Evolutionary conservation across 1,140 invertebrate species (phyloP).

Genomic region (Acromyrmex charruanus): DNA sequence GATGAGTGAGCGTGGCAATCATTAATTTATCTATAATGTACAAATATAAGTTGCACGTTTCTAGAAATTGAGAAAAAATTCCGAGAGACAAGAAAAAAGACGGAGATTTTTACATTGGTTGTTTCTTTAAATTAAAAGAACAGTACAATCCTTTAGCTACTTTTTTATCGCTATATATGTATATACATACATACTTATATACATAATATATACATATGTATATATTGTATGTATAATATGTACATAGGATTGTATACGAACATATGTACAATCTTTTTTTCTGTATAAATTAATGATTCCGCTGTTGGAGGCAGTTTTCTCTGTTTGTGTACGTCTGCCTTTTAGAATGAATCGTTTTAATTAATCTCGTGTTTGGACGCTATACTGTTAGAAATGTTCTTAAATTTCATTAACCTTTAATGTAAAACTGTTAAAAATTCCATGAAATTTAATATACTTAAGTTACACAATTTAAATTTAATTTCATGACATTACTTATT

Average conservation of each 20-base stretch:
- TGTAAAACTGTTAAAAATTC: too few relatives aligned
- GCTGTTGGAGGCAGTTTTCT: constrained; percentile 27
- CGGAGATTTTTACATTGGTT: constrained; percentile 33
- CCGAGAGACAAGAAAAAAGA: not conserved
- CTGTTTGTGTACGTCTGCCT: constrained; percentile 46
- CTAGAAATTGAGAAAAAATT: constrained; percentile 54
- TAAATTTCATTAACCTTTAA: too few relatives aligned
- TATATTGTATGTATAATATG: not conserved
- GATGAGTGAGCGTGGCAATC: constrained; percentile 79
- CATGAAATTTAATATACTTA: too few relatives aligned
- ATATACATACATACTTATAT: not conserved
- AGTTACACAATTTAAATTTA: too few relatives aligned
- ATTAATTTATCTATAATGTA: constrained; percentile 69
- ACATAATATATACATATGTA: not conserved
- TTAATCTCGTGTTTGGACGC: constrained; percentile 27
- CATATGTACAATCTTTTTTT: constrained; percentile 36
- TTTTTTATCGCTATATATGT: constrained; percentile 13
- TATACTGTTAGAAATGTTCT: not conserved
- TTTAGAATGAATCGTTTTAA: constrained; percentile 9
- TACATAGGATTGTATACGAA: constrained; percentile 25
- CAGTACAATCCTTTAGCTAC: not conserved
- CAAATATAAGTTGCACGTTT: constrained; percentile 63
- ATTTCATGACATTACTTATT: too few relatives aligned
- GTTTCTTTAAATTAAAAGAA: constrained; percentile 7
- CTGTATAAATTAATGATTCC: constrained; percentile 58